These are phyloP conservation scores for Camarhynchus parvulus DNA, from an alignment of 2,113 vertebrate genomes.

Conservation along the genomic window DNA sequence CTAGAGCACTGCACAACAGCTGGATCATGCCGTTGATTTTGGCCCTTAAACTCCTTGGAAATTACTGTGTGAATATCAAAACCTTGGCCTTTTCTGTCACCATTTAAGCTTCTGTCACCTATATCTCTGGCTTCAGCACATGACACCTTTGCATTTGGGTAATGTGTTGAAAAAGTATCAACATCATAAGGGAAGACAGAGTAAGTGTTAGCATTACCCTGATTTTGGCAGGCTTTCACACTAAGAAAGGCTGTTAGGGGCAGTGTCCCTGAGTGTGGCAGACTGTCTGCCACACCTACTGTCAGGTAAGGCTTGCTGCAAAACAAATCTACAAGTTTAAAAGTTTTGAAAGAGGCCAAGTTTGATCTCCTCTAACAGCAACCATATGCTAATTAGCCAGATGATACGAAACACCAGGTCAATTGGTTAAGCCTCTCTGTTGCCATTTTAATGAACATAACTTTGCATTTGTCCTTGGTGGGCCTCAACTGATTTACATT, in stretches of 20 bases:
- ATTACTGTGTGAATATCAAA: not conserved
- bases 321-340: not conserved
- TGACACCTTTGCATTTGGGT: not conserved
- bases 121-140: not conserved
- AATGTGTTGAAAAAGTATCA: not conserved
- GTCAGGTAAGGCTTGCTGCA: not conserved
- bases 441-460: not conserved
- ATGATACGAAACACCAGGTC: not conserved
- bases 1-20: constrained; percentile 24
- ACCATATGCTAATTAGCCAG: not conserved
- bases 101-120: not conserved
- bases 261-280: not conserved
- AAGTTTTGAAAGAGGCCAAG: not conserved
- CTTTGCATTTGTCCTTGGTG: not conserved
- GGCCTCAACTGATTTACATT: not conserved
- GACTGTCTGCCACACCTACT: not conserved
- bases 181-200: not conserved
- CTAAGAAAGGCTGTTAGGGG: not conserved
- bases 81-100: not conserved
- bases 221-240: not conserved
- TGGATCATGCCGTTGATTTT: not conserved
- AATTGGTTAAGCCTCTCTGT: not conserved
- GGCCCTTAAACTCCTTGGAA: not conserved
- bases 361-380: not conserved
- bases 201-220: not conserved